Evolutionary conservation across 2,113 vertebrate genomes (phyloP).

Genomic region (Pomatorhinus ruficollis): DNA sequence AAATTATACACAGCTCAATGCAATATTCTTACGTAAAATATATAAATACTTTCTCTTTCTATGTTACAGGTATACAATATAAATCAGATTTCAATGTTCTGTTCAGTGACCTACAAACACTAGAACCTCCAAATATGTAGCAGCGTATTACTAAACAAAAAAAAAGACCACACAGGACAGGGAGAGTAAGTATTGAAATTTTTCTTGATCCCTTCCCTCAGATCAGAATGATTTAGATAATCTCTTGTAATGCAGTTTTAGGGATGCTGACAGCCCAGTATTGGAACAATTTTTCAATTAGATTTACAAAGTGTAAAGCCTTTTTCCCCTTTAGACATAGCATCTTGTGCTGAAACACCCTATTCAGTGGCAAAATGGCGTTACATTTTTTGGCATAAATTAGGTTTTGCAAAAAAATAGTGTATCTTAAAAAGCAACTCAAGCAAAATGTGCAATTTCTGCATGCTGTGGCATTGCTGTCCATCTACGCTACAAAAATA

Average conservation of each 20-base stretch:
- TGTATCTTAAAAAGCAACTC: conserved; percentile 71
- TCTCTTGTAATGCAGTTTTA: conserved; percentile 56
- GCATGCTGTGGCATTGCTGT: conserved; percentile 64
- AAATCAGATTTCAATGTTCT: conserved; percentile 90
- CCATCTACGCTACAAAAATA: conserved; percentile 59
- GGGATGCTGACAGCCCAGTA: conserved; percentile 68
- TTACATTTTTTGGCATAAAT: conserved; percentile 74
- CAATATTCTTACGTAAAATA: conserved; percentile 96
- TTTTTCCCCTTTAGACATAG: not conserved
- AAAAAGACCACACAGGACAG: conserved; percentile 50
- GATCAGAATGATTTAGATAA: conserved; percentile 45
- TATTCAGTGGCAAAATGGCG: conserved; percentile 59
- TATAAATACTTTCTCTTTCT: conserved; percentile 98
- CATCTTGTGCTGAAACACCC: conserved; percentile 66
- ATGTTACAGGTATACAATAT: conserved; percentile 99
- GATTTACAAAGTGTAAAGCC: conserved; percentile 4
- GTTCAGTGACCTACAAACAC: conserved; percentile 88
- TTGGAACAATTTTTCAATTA: conserved; percentile 21
- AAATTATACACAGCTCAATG: conserved; percentile 89
- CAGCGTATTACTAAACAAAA: conserved; percentile 78
- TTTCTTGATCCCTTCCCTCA: conserved; percentile 60
- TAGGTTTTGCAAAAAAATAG: conserved; percentile 68
- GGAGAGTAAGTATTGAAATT: conserved; percentile 62
- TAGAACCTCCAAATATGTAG: conserved; percentile 82
- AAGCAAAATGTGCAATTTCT: conserved; percentile 75